Evolutionary conservation across 2,888 invertebrate genomes (phyloP).

Genomic region (Drosophila nr. perissopoda): DNA sequence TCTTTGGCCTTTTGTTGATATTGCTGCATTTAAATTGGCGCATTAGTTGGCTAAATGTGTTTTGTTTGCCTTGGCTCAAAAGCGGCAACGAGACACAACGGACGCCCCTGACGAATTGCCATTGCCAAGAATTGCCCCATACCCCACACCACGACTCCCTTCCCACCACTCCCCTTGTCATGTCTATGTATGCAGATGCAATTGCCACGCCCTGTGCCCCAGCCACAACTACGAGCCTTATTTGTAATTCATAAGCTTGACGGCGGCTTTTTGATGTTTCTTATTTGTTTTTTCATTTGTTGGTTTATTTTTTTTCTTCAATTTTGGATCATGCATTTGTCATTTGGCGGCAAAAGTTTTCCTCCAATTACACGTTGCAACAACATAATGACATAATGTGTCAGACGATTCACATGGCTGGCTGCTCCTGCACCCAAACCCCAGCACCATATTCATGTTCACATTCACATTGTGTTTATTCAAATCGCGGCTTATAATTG

Average conservation of each 20-base stretch:
- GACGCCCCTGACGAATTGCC: conserved; percentile 62
- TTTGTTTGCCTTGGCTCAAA: conserved; percentile 47
- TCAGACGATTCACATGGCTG: conserved; percentile 43
- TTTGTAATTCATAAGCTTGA: conserved; percentile 78
- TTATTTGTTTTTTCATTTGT: conserved; percentile 6
- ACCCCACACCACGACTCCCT: background rate
- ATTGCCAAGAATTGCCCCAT: conserved; percentile 32
- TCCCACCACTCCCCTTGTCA: background rate
- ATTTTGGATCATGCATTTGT: conserved; percentile 69
- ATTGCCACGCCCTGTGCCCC: conserved; percentile 58
- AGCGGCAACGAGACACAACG: conserved; percentile 55
- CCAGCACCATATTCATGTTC: conserved; percentile 7
- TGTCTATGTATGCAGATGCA: conserved; percentile 66
- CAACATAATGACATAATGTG: conserved; percentile 80
- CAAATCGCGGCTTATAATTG: conserved; percentile 62
- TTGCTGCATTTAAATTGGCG: conserved; percentile 75
- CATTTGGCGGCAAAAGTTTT: conserved; percentile 78
- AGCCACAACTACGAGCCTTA: conserved; percentile 48
- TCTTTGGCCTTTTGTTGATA: conserved; percentile 10
- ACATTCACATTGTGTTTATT: conserved; percentile 60
- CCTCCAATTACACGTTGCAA: conserved; percentile 80
- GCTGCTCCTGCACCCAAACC: conserved; percentile 17
- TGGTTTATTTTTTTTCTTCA: background rate
- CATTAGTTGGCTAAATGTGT: conserved; percentile 75
- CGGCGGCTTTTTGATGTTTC: conserved; percentile 70